Evolutionary conservation across 2,113 vertebrate genomes (phyloP).

Genomic region (Struthio camelus): DNA sequence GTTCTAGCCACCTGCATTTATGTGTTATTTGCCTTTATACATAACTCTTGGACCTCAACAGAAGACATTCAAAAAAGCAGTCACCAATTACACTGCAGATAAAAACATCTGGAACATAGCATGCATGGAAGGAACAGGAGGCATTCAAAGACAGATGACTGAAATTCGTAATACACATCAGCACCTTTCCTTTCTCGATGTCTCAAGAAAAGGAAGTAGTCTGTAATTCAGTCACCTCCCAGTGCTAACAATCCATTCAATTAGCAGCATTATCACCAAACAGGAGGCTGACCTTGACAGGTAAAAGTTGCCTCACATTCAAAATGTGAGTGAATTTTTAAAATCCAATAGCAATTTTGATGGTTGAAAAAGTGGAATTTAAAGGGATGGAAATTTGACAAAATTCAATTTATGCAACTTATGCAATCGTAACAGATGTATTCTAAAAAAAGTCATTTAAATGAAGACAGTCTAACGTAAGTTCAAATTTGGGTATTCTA

Average conservation of each 20-base stretch:
- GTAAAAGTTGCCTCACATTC: background rate
- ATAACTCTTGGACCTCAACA: background rate
- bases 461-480: background rate
- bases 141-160: background rate
- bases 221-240: background rate
- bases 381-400: background rate
- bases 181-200: background rate
- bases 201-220: background rate
- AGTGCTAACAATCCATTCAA: background rate
- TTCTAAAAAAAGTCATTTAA: background rate
- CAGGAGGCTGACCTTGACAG: background rate
- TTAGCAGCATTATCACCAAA: background rate
- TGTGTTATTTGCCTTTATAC: background rate
- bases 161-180: background rate
- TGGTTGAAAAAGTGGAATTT: background rate
- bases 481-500: background rate
- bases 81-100: background rate
- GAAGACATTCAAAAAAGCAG: background rate
- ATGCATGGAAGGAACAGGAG: background rate
- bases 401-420: background rate
- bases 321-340: background rate
- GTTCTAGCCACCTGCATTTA: background rate
- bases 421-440: background rate
- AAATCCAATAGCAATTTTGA: background rate
- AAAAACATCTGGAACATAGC: background rate